Conservation (phyloP, 2,888 invertebrate species). For the Conus canariensis region DNA sequence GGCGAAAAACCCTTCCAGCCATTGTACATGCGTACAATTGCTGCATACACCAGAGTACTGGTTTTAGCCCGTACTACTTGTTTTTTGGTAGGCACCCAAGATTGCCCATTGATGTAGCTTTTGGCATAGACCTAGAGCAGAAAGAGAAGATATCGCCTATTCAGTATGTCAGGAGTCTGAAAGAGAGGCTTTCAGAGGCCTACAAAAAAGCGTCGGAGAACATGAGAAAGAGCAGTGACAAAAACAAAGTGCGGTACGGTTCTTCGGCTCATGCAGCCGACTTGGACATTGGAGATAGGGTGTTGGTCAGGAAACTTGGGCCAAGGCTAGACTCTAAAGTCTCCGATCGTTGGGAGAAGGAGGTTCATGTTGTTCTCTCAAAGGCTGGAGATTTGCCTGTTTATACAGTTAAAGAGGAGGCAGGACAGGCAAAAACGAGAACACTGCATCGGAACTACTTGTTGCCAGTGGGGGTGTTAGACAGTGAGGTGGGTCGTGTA, state of each 20-base stretch:
- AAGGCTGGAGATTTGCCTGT: background rate
- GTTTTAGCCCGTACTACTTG: slow-evolving; percentile 3
- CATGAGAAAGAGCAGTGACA: background rate
- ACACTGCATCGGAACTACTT: slow-evolving; percentile 21
- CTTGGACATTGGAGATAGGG: background rate
- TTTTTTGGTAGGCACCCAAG: slow-evolving; percentile 26
- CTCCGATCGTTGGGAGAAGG: background rate
- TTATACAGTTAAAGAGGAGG: background rate
- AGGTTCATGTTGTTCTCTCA: background rate
- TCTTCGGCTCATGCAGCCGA: slow-evolving; percentile 13
- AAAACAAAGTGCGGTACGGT: background rate
- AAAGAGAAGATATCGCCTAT: background rate
- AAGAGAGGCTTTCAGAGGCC: background rate
- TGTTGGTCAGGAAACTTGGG: background rate
- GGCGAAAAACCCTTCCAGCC: background rate
- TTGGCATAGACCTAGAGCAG: background rate
- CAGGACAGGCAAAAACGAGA: background rate
- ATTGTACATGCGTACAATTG: slow-evolving; percentile 19
- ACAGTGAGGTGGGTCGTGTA: too few relatives aligned
- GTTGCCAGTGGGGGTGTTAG: slow-evolving; percentile 3
- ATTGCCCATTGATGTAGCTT: slow-evolving; percentile 13
- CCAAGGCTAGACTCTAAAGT: background rate
- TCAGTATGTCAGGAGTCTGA: background rate
- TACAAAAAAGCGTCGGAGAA: background rate
- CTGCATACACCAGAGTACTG: slow-evolving; percentile 11